phyloP scores from a whole-genome alignment of 1,140 invertebrate genomes.

The Pseudomyrmex gracilis region DNA sequence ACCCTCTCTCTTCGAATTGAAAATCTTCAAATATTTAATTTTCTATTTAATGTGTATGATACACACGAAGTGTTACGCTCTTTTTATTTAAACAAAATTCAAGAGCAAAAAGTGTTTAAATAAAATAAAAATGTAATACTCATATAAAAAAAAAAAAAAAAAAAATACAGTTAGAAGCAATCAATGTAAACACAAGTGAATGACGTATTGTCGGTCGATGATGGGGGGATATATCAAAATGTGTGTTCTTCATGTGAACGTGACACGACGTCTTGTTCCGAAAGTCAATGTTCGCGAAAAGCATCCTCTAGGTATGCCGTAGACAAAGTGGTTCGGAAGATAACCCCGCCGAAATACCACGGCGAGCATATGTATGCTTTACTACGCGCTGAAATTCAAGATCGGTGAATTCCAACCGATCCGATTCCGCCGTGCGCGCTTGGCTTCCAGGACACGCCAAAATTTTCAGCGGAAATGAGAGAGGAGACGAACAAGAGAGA shows the following conservation, averaged over 20 bases:
- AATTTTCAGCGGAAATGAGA: constrained; percentile 67
- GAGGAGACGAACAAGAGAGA: constrained; percentile 29
- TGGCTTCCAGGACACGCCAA: constrained; percentile 39
- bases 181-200: too few species aligned
- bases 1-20: background rate
- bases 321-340: background rate
- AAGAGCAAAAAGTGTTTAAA: too few species aligned
- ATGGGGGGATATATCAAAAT: constrained; percentile 8
- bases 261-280: background rate
- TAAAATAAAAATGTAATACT: too few species aligned
- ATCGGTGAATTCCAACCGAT: constrained; percentile 46
- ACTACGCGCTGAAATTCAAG: constrained; percentile 19
- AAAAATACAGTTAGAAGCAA: too few species aligned
- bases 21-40: constrained; percentile 6
- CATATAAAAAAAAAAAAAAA: too few species aligned
- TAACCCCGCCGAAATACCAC: constrained; percentile 3
- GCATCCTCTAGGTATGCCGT: background rate
- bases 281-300: background rate
- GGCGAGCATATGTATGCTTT: constrained; percentile 22
- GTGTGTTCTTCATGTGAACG: background rate
- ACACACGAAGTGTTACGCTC: background rate
- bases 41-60: background rate
- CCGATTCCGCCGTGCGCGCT: constrained; percentile 10
- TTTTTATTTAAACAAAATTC: too few species aligned
- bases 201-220: background rate